Evolutionary conservation across 2,888 invertebrate genomes (phyloP).

Genomic region (Branchellion lobata): DNA sequence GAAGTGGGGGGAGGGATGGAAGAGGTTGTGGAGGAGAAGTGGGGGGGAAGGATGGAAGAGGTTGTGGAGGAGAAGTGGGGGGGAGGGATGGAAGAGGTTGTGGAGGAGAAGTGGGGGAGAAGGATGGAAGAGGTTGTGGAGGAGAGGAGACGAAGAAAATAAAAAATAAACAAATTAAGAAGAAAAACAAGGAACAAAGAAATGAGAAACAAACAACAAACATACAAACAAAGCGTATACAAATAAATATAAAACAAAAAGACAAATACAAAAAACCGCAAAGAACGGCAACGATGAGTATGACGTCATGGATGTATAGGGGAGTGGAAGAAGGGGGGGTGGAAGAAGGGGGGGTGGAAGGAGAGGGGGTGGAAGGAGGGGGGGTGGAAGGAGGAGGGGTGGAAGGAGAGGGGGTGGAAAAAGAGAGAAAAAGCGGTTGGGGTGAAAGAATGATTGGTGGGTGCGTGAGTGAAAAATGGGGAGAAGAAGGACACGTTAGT

Average conservation of each 20-base stretch:
- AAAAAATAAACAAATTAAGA: too few relatives aligned
- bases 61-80: background rate
- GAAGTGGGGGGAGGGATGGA: background rate
- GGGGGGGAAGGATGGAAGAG: background rate
- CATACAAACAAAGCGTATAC: too few relatives aligned
- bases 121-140: background rate
- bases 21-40: background rate
- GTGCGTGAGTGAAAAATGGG: too few relatives aligned
- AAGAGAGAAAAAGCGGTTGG: background rate
- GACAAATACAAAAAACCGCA: too few relatives aligned
- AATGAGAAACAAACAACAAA: too few relatives aligned
- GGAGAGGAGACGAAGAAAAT: background rate
- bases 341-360: background rate
- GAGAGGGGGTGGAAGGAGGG: background rate
- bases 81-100: background rate
- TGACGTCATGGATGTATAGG: background rate
- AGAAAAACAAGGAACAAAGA: too few relatives aligned
- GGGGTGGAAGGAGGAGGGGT: constrained; percentile 1
- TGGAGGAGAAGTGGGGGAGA: background rate
- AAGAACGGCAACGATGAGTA: too few relatives aligned
- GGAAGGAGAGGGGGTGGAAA: background rate
- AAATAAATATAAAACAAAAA: too few relatives aligned
- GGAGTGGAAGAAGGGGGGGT: background rate
- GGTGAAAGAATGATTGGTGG: too few relatives aligned
- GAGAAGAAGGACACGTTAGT: too few relatives aligned